phyloP scores from a whole-genome alignment of 2,797 vertebrate species.

The Amblyraja radiata region DNA sequence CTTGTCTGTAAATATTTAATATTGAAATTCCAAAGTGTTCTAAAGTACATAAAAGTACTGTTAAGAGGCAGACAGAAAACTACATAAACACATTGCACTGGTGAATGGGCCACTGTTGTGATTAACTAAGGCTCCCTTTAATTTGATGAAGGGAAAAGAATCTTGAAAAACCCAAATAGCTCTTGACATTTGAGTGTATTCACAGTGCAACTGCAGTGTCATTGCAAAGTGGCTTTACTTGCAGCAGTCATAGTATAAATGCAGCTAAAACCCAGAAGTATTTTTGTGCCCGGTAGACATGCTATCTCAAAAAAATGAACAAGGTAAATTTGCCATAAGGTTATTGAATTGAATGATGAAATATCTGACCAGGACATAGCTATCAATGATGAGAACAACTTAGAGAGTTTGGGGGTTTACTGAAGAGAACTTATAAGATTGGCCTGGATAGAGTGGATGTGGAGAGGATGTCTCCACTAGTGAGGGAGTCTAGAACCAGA shows the following conservation, averaged over 20 bases:
- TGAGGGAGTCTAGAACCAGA: too few species aligned
- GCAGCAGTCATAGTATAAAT: background rate
- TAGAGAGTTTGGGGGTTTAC: background rate
- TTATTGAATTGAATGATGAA: background rate
- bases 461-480: too few species aligned
- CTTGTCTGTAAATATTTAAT: conserved; percentile 30
- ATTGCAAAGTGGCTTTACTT: background rate
- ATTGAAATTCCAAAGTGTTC: conserved; percentile 34
- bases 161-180: conserved; percentile 13
- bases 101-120: conserved; percentile 28
- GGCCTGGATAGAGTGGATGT: too few species aligned
- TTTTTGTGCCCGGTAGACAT: background rate
- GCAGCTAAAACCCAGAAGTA: background rate
- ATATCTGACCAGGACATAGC: background rate
- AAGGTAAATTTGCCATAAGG: too few species aligned
- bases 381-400: background rate
- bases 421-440: too few species aligned
- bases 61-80: conserved; percentile 3
- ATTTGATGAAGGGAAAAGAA: conserved; percentile 7
- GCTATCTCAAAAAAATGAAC: background rate
- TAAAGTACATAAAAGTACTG: conserved; percentile 36
- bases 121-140: conserved; percentile 30
- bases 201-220: conserved; percentile 11
- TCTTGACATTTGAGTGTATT: conserved; percentile 2
- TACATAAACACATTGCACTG: conserved; percentile 11